Evolutionary conservation across 2,113 vertebrate genomes (phyloP).

Genomic region (Bufo gargarizans): DNA sequence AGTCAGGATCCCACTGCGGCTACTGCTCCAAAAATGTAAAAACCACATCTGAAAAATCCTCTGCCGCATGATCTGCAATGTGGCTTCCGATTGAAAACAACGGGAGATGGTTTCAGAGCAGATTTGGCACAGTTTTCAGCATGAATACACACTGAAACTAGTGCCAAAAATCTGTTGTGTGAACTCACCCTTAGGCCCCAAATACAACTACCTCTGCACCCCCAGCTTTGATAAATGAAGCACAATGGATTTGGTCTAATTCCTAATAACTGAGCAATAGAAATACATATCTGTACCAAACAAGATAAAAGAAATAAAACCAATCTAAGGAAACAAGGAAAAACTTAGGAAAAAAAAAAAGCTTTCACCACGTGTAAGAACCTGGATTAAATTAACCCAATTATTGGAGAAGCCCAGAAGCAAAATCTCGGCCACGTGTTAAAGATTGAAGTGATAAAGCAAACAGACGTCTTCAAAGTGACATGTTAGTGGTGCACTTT

Average conservation of each 20-base stretch:
- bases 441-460: conserved; percentile 13
- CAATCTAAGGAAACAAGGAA: not conserved
- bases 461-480: not conserved
- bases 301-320: not conserved
- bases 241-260: not conserved
- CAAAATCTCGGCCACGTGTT: conserved; percentile 9
- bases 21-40: too few species aligned
- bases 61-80: too few species aligned
- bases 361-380: conserved; percentile 18
- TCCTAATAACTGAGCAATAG: not conserved
- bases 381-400: conserved; percentile 36
- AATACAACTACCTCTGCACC: not conserved
- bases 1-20: too few species aligned
- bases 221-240: not conserved
- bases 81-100: too few species aligned
- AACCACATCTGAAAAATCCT: too few species aligned
- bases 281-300: not conserved
- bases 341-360: not conserved
- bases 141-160: too few species aligned
- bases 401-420: conserved; percentile 51
- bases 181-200: not conserved
- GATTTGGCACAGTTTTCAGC: too few species aligned
- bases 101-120: too few species aligned
- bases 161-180: too few species aligned
- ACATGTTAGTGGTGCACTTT: conserved; percentile 44